Evolutionary conservation across 2,797 vertebrate species (phyloP).

Genomic region (Apogon hyalosoma): DNA sequence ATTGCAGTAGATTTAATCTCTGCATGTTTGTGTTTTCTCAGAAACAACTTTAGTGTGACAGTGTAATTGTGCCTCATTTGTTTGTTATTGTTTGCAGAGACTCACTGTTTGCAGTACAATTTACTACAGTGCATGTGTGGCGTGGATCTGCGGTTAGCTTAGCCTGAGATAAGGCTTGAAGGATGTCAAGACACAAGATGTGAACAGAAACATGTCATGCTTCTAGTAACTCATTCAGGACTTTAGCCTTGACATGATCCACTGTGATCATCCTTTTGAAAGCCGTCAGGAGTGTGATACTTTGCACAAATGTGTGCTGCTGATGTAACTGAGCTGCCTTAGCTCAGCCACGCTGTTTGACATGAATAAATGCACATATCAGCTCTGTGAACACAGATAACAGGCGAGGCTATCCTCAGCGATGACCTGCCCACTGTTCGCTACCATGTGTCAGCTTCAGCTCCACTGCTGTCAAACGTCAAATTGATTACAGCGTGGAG

Average conservation of each 20-base stretch:
- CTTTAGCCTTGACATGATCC: conserved; percentile 24
- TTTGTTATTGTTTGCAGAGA: neutral
- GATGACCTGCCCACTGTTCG: neutral
- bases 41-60: neutral
- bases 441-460: neutral
- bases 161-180: neutral
- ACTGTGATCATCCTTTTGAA: conserved; percentile 15
- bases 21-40: neutral
- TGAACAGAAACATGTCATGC: neutral
- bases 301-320: conserved; percentile 31
- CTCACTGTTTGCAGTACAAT: neutral
- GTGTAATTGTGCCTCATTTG: neutral
- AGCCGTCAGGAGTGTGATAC: conserved; percentile 19
- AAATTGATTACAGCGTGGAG: neutral
- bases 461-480: conserved; percentile 23
- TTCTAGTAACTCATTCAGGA: neutral
- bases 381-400: conserved; percentile 59
- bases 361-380: conserved; percentile 61
- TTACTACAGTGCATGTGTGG: conserved; percentile 4
- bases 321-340: conserved; percentile 38
- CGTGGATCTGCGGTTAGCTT: conserved; percentile 8
- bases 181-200: neutral
- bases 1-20: neutral
- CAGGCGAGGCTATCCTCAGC: neutral
- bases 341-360: conserved; percentile 29